A percentile compares a stretch with the other conserved stretches of the same genome.
phyloP scores from a whole-genome alignment of 2,113 vertebrate genomes.

The Henicopernis longicauda region DNA sequence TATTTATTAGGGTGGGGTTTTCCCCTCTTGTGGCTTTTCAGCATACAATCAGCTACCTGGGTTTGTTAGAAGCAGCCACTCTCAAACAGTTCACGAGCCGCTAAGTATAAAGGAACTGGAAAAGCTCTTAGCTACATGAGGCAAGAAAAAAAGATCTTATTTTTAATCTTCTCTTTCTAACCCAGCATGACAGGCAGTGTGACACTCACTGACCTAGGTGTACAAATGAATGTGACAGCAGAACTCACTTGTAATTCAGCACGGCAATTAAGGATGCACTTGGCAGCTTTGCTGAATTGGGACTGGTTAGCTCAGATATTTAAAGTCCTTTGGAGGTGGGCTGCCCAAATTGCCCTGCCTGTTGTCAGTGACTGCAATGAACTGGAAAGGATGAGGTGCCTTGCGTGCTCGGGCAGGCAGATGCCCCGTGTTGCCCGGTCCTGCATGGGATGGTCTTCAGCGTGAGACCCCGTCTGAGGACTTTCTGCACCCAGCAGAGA shows the following conservation, averaged over 20 bases:
- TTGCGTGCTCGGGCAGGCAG: no score
- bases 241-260: background rate
- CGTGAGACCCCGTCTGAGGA: accelerated
- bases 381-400: background rate
- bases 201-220: background rate
- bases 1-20: background rate
- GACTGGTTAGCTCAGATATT: background rate
- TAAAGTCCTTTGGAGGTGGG: background rate
- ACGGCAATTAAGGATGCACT: background rate
- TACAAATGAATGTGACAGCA: background rate
- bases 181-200: background rate
- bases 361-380: background rate
- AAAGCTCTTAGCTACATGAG: background rate
- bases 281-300: background rate
- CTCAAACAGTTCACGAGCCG: background rate
- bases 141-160: background rate
- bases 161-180: background rate
- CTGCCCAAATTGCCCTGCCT: background rate
- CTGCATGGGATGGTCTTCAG: background rate
- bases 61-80: background rate
- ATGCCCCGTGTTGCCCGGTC: background rate
- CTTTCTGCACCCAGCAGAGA: background rate
- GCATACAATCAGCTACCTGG: background rate
- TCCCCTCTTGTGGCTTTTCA: background rate
- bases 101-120: background rate